Evolutionary conservation across 2,888 invertebrate species (phyloP).

Genomic region (Stomorhina lunata): DNA sequence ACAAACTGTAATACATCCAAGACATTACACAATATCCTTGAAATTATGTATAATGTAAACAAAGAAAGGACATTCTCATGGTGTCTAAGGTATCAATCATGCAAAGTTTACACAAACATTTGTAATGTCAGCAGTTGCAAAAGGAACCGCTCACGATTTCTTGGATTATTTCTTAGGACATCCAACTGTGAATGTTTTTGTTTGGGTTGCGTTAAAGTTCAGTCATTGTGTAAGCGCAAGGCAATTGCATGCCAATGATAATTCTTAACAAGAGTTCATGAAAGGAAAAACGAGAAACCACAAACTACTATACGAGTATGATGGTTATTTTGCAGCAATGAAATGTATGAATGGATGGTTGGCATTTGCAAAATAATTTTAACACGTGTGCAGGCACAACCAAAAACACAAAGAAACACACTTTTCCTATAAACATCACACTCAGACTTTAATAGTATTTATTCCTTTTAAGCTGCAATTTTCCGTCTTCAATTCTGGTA

Average conservation of each 20-base stretch:
- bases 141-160: background rate
- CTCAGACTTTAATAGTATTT: background rate
- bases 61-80: too few species aligned
- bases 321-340: background rate
- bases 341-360: slow-evolving; percentile 12
- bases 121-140: background rate
- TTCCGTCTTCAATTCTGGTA: slow-evolving; percentile 11
- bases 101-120: background rate
- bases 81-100: too few species aligned
- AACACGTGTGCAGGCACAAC: slow-evolving; percentile 59
- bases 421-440: background rate
- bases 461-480: background rate
- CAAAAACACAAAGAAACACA: background rate
- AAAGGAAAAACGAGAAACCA: slow-evolving; percentile 12
- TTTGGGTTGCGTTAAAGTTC: background rate
- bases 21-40: too few species aligned
- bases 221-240: slow-evolving; percentile 1
- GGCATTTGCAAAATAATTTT: slow-evolving; percentile 60
- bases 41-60: too few species aligned
- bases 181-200: slow-evolving; percentile 2
- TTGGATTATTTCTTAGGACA: background rate
- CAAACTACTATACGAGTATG: slow-evolving; percentile 17
- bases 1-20: too few species aligned
- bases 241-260: slow-evolving; percentile 26
- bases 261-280: background rate